Conservation (phyloP, 1,140 invertebrate genomes). For the Bombus vancouverensis region DNA sequence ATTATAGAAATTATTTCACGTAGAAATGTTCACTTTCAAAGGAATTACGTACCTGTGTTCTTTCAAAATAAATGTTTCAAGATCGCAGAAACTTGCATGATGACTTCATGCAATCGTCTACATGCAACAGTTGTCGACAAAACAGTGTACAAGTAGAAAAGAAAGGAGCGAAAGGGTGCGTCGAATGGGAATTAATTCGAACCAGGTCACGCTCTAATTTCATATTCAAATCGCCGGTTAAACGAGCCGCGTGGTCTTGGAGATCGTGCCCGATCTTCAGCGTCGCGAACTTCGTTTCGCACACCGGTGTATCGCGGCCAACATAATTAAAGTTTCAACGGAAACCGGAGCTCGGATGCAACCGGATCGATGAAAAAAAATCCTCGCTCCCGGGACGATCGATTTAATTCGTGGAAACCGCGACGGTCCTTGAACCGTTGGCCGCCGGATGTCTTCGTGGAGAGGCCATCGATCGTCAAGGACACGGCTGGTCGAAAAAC, state of each 20-base stretch:
- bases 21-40: too few species aligned
- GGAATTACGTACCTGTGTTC: background rate
- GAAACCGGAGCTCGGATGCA: background rate
- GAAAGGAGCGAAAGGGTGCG: background rate
- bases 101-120: background rate
- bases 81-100: background rate
- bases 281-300: background rate
- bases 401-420: conserved; percentile 49
- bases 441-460: conserved; percentile 22
- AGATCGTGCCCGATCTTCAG: background rate
- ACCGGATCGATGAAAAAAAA: conserved; percentile 14
- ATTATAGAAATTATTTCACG: too few species aligned
- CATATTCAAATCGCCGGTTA: conserved; percentile 31
- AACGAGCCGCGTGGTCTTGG: conserved; percentile 6
- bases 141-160: background rate
- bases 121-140: background rate
- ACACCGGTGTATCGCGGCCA: background rate
- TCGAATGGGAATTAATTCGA: conserved; percentile 29
- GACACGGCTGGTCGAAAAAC: conserved; percentile 58
- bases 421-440: conserved; percentile 48
- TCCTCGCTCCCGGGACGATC: background rate
- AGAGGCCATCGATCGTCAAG: conserved; percentile 55
- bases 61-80: background rate
- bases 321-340: conserved; percentile 25
- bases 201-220: conserved; percentile 40